Evolutionary conservation across 2,888 invertebrate genomes (phyloP), one percentile per base, ranked within the genome.

Genomic region (Itoplectis maculator): DNA sequence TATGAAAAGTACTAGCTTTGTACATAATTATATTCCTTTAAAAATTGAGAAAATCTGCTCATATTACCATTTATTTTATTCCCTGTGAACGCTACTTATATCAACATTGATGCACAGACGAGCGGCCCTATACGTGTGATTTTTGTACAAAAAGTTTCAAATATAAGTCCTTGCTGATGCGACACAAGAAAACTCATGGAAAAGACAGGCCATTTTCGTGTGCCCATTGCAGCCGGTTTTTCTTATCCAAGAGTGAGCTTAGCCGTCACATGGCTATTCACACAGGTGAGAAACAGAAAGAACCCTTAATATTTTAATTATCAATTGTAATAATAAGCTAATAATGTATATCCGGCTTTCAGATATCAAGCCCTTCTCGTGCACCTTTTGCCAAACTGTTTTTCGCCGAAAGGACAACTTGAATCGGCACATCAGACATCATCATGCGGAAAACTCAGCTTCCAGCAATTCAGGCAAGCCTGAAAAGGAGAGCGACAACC

Each of bases 321-420:
- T 0, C 37, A 40, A 7, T 35, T 8, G 11, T 35, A 1, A 59
- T 35, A 1, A 59, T 15, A 13, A 59, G 3, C 5, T 2, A 59
- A 61, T 61, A 15, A 45, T 56, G 37, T 72, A 49, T 42, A 81
- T 88, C 0, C 15, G 37, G 72, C 78, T 93, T 92, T 69, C 90
- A 96, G 96, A 95, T 89, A 94, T 94, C 4, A 95, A 96, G 87
- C 95, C 95, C 3, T 97, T 95, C 89, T 95, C 95, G 20, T 97
- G 97, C 90, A 94, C 94, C 83, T 94, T 95, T 35, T 97, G 97
- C 91, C 94, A 94, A 47, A 95, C 95, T 8, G 94, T 94, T 51
- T 97, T 97, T 89, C 93, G 96, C 59, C 94, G 97, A 80, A 96
- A 96, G 90, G 97, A 97, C 91, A 97, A 97, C 90, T 94, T 97